Evolutionary conservation across 2,113 vertebrate genomes (phyloP).

Genomic region (Hyperopisus bebe): DNA sequence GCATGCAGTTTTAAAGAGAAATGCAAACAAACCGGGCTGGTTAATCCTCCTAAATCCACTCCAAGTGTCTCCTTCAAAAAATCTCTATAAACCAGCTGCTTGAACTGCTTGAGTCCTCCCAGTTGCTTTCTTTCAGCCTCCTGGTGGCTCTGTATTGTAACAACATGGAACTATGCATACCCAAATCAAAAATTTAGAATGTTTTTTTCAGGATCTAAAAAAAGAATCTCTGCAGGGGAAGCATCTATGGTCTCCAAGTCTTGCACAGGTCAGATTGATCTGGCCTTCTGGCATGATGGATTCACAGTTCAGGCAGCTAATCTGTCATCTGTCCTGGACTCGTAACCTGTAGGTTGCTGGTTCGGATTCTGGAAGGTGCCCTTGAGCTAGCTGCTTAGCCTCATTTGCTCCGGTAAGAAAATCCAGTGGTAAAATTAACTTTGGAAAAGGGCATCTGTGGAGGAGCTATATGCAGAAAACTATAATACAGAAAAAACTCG

Average conservation of each 20-base stretch:
- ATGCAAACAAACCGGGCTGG: slow-evolving; percentile 21
- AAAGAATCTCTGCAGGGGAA: neutral
- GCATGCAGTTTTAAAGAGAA: slow-evolving; percentile 18
- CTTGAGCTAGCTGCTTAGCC: slow-evolving; percentile 2
- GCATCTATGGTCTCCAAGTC: neutral
- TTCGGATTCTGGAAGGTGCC: neutral
- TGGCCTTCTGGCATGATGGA: neutral
- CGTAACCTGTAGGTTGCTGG: neutral
- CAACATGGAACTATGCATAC: neutral
- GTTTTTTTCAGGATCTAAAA: neutral
- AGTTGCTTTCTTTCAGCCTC: neutral
- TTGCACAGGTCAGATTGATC: neutral
- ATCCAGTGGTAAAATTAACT: neutral
- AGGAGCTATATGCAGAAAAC: neutral
- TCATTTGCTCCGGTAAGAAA: neutral
- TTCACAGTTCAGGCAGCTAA: neutral
- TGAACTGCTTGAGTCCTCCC: slow-evolving; percentile 9
- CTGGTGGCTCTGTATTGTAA: neutral
- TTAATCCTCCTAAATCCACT: slow-evolving; percentile 30
- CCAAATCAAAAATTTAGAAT: neutral
- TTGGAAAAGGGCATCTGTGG: neutral
- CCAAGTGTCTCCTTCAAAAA: slow-evolving; percentile 17
- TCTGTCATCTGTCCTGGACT: neutral
- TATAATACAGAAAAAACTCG: neutral
- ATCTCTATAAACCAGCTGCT: slow-evolving; percentile 18